Percentiles rank a stretch among this genome's conserved stretches.
These are phyloP conservation scores for Synergus gifuensis DNA, from an alignment of 2,888 invertebrate genomes.

Conservation along the genomic window DNA sequence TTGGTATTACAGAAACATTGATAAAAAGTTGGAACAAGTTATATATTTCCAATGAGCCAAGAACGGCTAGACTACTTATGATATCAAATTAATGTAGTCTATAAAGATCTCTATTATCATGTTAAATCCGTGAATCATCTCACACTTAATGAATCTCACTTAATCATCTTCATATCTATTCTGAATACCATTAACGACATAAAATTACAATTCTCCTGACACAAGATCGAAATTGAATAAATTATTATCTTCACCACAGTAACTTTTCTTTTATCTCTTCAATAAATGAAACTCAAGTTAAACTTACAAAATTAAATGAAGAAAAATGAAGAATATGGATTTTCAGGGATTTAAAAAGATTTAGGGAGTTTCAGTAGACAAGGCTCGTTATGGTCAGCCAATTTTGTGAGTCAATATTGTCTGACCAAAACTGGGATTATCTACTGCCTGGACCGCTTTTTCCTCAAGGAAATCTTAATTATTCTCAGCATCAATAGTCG, in stretches of 20 bases:
- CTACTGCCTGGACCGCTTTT: neutral
- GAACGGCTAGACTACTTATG: conserved; percentile 6
- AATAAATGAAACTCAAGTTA: too few relatives aligned
- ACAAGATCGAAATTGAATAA: neutral
- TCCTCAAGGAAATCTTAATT: neutral
- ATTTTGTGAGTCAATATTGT: neutral
- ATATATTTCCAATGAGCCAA: neutral
- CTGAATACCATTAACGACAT: neutral
- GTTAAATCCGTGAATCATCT: conserved; percentile 1
- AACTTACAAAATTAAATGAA: neutral
- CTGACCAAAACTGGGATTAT: neutral
- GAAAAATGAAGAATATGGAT: neutral
- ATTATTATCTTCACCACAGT: too few relatives aligned
- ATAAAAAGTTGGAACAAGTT: neutral
- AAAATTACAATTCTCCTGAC: neutral
- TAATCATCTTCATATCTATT: neutral
- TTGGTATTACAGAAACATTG: neutral
- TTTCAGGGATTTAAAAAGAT: too few relatives aligned
- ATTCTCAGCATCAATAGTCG: neutral
- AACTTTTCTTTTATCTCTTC: too few relatives aligned
- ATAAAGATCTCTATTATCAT: conserved; percentile 8
- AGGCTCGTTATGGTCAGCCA: neutral
- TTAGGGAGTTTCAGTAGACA: neutral
- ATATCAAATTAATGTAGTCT: neutral
- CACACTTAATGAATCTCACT: neutral